A percentile compares a stretch with the other conserved stretches of the same genome.
Conservation (phyloP, 2,797 vertebrate species). For the Hafferia zeledoni region DNA sequence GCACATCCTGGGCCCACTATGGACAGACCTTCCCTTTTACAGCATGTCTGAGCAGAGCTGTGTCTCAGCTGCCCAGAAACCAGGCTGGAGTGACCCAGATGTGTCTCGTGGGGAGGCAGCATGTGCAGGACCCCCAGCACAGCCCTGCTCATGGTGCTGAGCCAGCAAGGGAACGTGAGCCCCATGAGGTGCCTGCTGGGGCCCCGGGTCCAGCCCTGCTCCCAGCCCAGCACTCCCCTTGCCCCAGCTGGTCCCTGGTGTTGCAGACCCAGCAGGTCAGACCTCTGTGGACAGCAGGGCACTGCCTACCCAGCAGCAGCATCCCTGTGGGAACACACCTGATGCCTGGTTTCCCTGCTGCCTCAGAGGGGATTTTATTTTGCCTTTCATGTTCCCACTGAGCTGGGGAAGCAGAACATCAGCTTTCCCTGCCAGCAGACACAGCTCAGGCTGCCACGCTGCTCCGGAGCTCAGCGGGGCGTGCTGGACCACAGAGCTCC, state of each 20-base stretch:
- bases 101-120: accelerated
- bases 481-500: neutral
- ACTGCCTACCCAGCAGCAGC: neutral
- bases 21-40: neutral
- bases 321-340: neutral
- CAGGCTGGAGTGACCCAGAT: neutral
- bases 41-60: accelerated
- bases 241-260: accelerated
- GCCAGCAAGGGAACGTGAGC: accelerated
- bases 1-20: accelerated
- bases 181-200: neutral
- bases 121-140: accelerated
- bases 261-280: accelerated
- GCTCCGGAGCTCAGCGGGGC: neutral
- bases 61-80: neutral
- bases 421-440: accelerated
- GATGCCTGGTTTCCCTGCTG: neutral
- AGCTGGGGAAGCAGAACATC: neutral
- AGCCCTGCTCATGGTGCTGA: neutral
- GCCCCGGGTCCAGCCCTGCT: neutral
- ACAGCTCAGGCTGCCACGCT: accelerated
- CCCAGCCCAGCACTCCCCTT: accelerated
- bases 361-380: neutral
- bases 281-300: neutral
- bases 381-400: neutral